Conservation (phyloP, 2,113 vertebrate genomes). For the Nestor notabilis region DNA sequence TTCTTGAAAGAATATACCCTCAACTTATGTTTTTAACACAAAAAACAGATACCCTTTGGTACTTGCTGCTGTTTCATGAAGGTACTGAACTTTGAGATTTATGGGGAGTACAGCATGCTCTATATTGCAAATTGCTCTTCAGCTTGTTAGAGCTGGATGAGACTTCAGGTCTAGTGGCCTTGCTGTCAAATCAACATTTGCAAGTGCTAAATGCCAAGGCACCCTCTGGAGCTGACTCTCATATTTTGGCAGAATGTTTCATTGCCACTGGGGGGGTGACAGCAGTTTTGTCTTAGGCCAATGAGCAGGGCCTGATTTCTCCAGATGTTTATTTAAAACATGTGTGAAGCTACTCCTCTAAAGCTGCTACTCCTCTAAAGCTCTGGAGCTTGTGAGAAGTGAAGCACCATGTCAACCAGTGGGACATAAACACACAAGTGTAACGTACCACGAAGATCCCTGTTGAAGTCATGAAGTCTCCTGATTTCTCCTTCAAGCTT, state of each 20-base stretch:
- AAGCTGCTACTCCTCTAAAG: neutral
- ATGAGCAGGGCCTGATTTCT: neutral
- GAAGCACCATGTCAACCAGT: neutral
- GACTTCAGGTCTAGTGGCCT: neutral
- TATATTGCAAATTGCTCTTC: neutral
- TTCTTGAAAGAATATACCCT: neutral
- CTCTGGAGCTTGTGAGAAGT: neutral
- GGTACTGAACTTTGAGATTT: neutral
- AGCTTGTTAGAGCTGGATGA: neutral
- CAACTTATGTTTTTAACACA: neutral
- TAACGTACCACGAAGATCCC: conserved; percentile 82
- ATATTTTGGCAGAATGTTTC: neutral
- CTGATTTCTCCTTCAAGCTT: conserved; percentile 88
- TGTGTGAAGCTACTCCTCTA: neutral
- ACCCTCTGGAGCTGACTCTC: neutral
- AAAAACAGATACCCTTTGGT: neutral
- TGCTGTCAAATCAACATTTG: neutral
- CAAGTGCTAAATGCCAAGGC: neutral
- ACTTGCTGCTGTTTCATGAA: neutral
- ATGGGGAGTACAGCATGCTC: neutral
- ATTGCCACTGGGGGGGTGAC: neutral
- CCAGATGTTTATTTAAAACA: neutral
- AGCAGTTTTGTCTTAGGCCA: neutral
- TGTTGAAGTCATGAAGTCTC: conserved; percentile 88
- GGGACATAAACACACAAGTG: neutral